phyloP scores from a whole-genome alignment of 2,113 vertebrate species.

The Pholis gunnellus region DNA sequence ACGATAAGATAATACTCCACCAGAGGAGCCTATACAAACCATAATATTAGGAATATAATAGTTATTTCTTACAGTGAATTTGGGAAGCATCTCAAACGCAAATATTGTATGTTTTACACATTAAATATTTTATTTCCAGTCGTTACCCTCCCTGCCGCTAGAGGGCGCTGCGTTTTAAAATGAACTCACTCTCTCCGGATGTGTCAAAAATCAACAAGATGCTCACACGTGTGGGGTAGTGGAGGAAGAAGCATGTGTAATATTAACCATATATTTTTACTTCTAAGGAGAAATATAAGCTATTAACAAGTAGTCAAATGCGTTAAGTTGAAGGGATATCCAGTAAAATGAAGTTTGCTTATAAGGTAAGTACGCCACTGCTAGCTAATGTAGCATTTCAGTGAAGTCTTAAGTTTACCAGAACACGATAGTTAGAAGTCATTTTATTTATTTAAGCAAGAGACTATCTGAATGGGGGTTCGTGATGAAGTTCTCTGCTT shows the following conservation, averaged over 20 bases:
- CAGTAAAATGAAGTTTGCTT: slow-evolving; percentile 84
- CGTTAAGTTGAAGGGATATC: background rate
- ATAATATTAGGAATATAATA: background rate
- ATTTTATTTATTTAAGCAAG: background rate
- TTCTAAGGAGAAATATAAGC: background rate
- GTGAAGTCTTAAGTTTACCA: background rate
- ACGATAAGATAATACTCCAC: background rate
- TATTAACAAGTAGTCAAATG: slow-evolving; percentile 11
- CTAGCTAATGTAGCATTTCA: background rate
- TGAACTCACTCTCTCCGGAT: slow-evolving; percentile 18
- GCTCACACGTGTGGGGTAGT: slow-evolving; percentile 52
- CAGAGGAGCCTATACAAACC: background rate
- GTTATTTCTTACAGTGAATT: background rate
- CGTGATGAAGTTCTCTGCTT: background rate
- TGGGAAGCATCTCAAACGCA: background rate
- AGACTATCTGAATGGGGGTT: background rate
- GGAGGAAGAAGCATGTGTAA: slow-evolving; percentile 35
- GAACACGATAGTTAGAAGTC: background rate
- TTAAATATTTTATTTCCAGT: background rate
- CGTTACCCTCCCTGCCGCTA: slow-evolving; percentile 19
- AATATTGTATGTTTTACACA: background rate
- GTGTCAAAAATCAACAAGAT: slow-evolving; percentile 69
- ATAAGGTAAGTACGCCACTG: slow-evolving; percentile 73
- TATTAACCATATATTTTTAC: background rate
- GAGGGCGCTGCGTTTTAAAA: slow-evolving; percentile 15